Conservation (phyloP, 2,113 vertebrate genomes). For the Hypanus sabinus region DNA sequence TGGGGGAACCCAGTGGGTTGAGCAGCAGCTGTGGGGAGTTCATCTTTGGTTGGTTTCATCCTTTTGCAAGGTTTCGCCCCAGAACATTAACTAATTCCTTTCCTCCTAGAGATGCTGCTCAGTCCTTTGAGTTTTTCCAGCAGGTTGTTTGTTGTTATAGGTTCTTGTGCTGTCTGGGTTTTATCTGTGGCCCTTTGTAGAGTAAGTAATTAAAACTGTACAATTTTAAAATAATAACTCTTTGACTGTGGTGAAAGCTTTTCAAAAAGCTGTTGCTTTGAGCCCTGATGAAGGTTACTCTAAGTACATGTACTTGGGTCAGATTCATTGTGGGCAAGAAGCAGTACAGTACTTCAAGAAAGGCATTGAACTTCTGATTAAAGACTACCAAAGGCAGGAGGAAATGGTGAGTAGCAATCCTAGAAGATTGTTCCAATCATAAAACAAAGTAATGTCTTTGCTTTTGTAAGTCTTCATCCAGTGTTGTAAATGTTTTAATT, state of each 20-base stretch:
- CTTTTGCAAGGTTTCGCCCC: no score
- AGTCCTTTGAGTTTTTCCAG: no score
- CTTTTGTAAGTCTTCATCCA: background rate
- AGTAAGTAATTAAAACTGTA: background rate
- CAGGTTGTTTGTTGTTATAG: background rate
- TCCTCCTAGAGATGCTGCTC: no score
- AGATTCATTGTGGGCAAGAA: conserved; percentile 61
- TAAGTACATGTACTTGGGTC: conserved; percentile 72
- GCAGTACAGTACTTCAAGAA: conserved; percentile 61
- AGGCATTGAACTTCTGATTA: conserved; percentile 60
- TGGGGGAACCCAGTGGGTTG: no score
- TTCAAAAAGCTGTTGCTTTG: conserved; percentile 59
- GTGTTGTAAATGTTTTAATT: background rate
- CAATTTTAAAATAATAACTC: conserved; percentile 30
- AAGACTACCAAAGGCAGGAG: conserved; percentile 51
- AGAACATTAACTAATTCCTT: no score
- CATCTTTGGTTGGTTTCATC: no score
- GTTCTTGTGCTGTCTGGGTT: background rate
- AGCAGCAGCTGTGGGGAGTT: no score
- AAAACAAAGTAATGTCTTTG: background rate
- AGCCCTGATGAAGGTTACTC: conserved; percentile 64
- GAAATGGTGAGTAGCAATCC: conserved; percentile 48
- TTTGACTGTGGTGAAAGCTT: conserved; percentile 56
- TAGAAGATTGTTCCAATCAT: background rate
- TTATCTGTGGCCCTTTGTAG: background rate